These are phyloP conservation scores for Terrapene triunguis DNA, from an alignment of 2,113 vertebrate genomes.

Conservation along the genomic window DNA sequence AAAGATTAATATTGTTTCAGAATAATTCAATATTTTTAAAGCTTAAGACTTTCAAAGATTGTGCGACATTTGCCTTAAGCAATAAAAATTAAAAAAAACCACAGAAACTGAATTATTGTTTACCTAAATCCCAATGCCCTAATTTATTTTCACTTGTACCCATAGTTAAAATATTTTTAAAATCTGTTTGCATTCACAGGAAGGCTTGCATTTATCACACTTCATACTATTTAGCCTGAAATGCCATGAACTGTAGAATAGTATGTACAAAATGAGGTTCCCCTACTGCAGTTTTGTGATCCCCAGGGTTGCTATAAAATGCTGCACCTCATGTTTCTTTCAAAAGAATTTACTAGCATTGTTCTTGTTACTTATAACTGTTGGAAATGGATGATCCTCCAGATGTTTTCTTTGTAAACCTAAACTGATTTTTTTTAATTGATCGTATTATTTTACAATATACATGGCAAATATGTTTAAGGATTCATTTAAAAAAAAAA, in stretches of 20 bases:
- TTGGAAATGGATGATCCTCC: conserved; percentile 33
- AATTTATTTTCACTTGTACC: conserved; percentile 78
- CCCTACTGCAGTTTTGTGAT: conserved; percentile 62
- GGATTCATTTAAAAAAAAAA: not conserved
- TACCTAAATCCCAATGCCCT: conserved; percentile 72
- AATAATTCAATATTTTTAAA: conserved; percentile 48
- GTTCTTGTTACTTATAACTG: conserved; percentile 61
- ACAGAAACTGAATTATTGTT: conserved; percentile 70
- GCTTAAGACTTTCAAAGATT: conserved; percentile 46
- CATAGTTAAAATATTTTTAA: conserved; percentile 83
- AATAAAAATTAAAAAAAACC: conserved; percentile 69
- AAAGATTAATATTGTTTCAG: conserved; percentile 34
- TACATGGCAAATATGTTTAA: not conserved
- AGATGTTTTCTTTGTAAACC: conserved; percentile 41
- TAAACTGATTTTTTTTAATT: conserved; percentile 16
- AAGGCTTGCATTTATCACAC: conserved; percentile 83
- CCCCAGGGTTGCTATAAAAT: conserved; percentile 67
- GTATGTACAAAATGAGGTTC: conserved; percentile 47
- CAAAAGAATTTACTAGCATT: conserved; percentile 74
- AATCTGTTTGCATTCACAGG: conserved; percentile 84
- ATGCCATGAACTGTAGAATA: conserved; percentile 70
- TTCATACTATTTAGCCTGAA: conserved; percentile 74
- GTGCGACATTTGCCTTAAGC: conserved; percentile 28
- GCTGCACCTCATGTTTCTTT: conserved; percentile 51
- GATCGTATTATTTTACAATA: not conserved